Evolutionary conservation across 1,140 invertebrate genomes (phyloP).

Genomic region (Trinorchestia longiramus): DNA sequence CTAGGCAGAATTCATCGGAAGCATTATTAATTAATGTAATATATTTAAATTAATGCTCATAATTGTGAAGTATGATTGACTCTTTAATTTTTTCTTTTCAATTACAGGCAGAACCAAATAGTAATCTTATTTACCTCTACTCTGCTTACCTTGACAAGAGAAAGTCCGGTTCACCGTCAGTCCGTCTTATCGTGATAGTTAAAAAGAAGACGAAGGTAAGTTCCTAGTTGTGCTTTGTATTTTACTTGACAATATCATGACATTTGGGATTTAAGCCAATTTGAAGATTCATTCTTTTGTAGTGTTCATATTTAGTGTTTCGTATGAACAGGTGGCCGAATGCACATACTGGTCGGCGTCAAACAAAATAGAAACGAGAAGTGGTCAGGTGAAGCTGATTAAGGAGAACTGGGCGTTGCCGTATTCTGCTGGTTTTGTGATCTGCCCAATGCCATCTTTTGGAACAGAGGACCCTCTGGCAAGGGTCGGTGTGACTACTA

Average conservation of each 20-base stretch:
- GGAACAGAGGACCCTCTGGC: slow-evolving; percentile 4
- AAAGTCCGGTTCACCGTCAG: neutral
- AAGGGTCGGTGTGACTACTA: neutral
- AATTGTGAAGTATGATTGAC: no score
- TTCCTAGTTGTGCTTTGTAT: neutral
- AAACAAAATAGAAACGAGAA: neutral
- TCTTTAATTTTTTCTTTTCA: no score
- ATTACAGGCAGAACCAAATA: slow-evolving; percentile 11
- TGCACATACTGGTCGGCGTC: slow-evolving; percentile 20
- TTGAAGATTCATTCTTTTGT: no score
- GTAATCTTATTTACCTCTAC: slow-evolving; percentile 4
- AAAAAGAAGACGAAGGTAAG: slow-evolving; percentile 15
- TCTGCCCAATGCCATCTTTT: slow-evolving; percentile 54
- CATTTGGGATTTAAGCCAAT: no score
- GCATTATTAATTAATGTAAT: no score
- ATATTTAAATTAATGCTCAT: no score
- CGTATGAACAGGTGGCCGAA: neutral
- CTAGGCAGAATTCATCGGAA: no score
- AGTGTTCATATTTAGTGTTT: no score
- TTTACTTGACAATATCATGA: neutral
- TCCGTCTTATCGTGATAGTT: slow-evolving; percentile 2
- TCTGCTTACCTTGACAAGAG: slow-evolving; percentile 15
- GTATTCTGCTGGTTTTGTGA: slow-evolving; percentile 87
- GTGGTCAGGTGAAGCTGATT: slow-evolving; percentile 75
- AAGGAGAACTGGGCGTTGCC: slow-evolving; percentile 93